These are phyloP conservation scores for Heliconius aoede DNA, from an alignment of 2,888 invertebrate species.

Conservation along the genomic window DNA sequence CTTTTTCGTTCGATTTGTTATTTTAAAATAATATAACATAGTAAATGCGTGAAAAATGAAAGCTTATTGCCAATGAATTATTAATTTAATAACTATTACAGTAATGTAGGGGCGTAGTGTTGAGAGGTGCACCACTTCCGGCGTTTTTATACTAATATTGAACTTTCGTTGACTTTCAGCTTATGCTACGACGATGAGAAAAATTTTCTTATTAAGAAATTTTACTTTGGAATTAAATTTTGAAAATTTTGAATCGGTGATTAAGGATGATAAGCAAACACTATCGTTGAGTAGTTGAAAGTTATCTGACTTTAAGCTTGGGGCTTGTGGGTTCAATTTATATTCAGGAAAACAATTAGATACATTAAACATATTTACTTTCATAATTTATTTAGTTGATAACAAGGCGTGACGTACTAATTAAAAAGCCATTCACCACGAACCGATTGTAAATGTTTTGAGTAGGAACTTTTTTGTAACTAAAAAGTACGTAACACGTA, in stretches of 20 bases:
- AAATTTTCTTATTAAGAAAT: neutral
- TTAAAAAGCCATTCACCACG: no score
- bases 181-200: neutral
- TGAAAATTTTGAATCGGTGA: neutral
- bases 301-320: no score
- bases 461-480: no score
- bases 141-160: neutral
- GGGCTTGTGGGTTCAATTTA: no score
- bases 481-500: no score
- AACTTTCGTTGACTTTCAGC: neutral
- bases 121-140: conserved; percentile 4
- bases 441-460: no score
- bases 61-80: neutral
- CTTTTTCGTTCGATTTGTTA: no score
- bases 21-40: neutral
- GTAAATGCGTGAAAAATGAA: neutral
- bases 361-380: neutral
- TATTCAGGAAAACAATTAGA: neutral
- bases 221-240: neutral
- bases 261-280: neutral
- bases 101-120: neutral
- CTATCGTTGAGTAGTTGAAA: neutral
- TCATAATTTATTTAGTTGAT: no score
- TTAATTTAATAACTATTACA: neutral
- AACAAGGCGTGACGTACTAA: no score